Base-by-base conservation (phyloP, 2,113 vertebrate species). In the Rhineura floridana region DNA sequence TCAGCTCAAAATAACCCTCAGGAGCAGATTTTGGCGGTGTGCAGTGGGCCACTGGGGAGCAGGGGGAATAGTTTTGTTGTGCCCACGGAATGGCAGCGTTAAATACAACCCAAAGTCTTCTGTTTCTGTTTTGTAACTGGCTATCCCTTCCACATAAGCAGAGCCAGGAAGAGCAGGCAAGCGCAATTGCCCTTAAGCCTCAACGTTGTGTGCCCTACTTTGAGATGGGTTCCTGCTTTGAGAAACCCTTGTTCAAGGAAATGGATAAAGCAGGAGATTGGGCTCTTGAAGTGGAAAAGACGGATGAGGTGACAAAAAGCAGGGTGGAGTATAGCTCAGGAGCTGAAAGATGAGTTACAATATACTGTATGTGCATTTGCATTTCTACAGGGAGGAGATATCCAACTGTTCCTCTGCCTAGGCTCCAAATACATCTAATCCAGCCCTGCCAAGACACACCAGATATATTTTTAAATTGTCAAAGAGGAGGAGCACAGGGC, bases 321-420 rank as follows among this genome's bases (percentile, higher is more conserved):
- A 93, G 91, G 88, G 91, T 96, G 96, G 97, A 94, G 95, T 90
- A 95, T 95, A 4, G 88, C 96, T 89, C 88, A 81, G 92, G 90
- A 96, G 90, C 94, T 94, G 89, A 77, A 86, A 91, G 87, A 96
- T 97, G 97, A 97, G 93, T 97, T 97, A 97, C 0, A 94, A 93
- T 96, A 95, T 95, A n/a, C n/a, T n/a, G n/a, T n/a, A 95, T 96
- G 96, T 96, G 95, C 94, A 96, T 97, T 97, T 97, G 96, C 96
- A 96, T 97, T 96, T 97, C 95, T 95, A 96, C 94, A 96, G 96
- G 95, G 97, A 65, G 96, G 95, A 92, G 91, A 94, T 92, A 94
- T 96, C 96, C 96, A 97, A 97, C 97, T 96, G 97, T 95, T 93
- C 86, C 0, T 0, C 84, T 87, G 75, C 83, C 93, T 90, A 93